phyloP scores from a whole-genome alignment of 2,888 invertebrate genomes.

The Scaptomyza tumidula region DNA sequence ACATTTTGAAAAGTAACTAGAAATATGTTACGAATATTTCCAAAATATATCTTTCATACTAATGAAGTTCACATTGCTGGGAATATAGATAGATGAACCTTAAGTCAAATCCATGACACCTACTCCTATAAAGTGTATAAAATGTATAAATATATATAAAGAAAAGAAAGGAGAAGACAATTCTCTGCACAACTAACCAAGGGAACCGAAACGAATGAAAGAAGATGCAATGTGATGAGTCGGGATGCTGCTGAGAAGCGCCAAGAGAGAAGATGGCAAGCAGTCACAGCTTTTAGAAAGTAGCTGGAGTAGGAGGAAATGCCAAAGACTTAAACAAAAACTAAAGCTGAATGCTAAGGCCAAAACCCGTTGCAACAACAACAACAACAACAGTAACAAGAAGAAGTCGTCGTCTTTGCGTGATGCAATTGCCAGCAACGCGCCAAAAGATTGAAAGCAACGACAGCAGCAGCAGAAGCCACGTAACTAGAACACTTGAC shows the following conservation, averaged over 20 bases:
- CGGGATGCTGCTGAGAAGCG: conserved; percentile 2
- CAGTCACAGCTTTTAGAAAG: conserved; percentile 66
- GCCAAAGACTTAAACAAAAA: conserved; percentile 37
- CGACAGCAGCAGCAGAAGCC: conserved; percentile 75
- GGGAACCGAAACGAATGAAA: conserved; percentile 30
- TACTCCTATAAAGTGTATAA: background rate
- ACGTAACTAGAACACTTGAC: conserved; percentile 79
- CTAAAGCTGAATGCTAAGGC: conserved; percentile 40
- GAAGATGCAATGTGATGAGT: conserved; percentile 6
- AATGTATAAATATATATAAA: background rate
- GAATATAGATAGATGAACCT: background rate
- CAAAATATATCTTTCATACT: no score
- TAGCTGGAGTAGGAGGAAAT: conserved; percentile 54
- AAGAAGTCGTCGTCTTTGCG: conserved; percentile 64
- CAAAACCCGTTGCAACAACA: conserved; percentile 66
- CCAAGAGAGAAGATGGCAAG: conserved; percentile 32
- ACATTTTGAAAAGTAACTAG: no score
- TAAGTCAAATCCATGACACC: background rate
- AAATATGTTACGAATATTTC: no score
- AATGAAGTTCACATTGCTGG: no score
- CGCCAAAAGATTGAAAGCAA: conserved; percentile 79
- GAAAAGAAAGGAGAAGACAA: conserved; percentile 33
- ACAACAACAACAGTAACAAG: conserved; percentile 10
- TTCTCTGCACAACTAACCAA: conserved; percentile 52
- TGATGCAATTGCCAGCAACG: conserved; percentile 76